Evolutionary conservation across 2,888 invertebrate genomes (phyloP).

Genomic region (Aphodius sticticus): DNA sequence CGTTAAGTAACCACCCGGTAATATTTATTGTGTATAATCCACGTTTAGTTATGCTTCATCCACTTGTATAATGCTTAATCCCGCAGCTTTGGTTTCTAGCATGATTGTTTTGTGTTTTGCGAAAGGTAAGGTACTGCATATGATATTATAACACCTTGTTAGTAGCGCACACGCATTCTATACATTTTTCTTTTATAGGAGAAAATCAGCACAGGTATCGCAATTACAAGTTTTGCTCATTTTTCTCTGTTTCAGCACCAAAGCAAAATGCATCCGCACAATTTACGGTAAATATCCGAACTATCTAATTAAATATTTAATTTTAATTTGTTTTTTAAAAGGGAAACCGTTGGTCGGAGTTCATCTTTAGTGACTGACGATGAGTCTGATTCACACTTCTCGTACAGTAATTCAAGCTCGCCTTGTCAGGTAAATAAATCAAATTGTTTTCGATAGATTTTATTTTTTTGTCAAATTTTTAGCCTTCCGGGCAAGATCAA

Average conservation of each 20-base stretch:
- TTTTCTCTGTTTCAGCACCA: constrained; percentile 52
- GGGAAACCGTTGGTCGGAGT: constrained; percentile 63
- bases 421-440: constrained; percentile 64
- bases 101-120: not conserved
- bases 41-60: not conserved
- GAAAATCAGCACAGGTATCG: constrained; percentile 4
- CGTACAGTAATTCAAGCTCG: constrained; percentile 80
- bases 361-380: constrained; percentile 64
- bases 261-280: constrained; percentile 47
- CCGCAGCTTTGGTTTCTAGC: not conserved
- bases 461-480: not conserved
- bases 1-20: not conserved
- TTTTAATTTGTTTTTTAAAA: constrained; percentile 39
- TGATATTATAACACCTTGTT: not conserved
- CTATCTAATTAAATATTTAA: constrained; percentile 11
- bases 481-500: constrained; percentile 41
- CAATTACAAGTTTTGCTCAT: not conserved
- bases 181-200: not conserved
- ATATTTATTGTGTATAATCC: too few species aligned
- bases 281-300: not conserved
- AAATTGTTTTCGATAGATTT: not conserved
- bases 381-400: constrained; percentile 79
- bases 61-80: not conserved
- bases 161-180: not conserved
- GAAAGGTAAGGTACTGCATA: not conserved